These are phyloP conservation scores for Synaphobranchus kaupii DNA, from an alignment of 2,797 vertebrate genomes.

Conservation along the genomic window DNA sequence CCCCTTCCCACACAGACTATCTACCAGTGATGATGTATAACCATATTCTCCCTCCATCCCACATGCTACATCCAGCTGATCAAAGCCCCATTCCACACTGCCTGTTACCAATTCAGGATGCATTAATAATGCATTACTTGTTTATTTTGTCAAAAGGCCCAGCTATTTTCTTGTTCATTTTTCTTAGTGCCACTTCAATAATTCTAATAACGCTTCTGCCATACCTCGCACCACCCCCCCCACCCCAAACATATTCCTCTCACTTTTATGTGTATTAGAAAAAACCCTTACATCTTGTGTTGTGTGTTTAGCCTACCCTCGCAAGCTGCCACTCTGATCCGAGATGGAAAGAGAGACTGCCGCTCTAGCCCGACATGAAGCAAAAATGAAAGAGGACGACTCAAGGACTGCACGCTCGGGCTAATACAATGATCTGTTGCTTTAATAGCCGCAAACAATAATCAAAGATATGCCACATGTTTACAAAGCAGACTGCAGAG, in stretches of 20 bases:
- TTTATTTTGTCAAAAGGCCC: slow-evolving; percentile 24
- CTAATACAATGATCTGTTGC: slow-evolving; percentile 3
- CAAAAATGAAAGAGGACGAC: slow-evolving; percentile 2
- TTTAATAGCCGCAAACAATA: slow-evolving; percentile 24
- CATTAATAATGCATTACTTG: slow-evolving; percentile 12
- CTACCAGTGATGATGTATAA: neutral
- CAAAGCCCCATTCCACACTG: neutral
- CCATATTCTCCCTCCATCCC: neutral
- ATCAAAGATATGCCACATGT: slow-evolving; percentile 17
- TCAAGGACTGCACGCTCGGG: neutral
- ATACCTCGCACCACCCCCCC: neutral
- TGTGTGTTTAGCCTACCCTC: neutral
- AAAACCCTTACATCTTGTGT: slow-evolving; percentile 4
- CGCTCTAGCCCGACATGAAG: neutral
- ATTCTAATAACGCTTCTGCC: slow-evolving; percentile 13
- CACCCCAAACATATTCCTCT: neutral
- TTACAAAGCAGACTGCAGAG: slow-evolving; percentile 8
- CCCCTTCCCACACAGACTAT: neutral
- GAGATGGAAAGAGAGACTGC: neutral
- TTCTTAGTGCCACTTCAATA: slow-evolving; percentile 1
- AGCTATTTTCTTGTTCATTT: slow-evolving; percentile 20
- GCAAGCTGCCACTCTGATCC: neutral
- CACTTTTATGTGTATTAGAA: neutral
- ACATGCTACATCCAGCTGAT: neutral
- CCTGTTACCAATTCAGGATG: neutral